Evolutionary conservation across 2,113 vertebrate species (phyloP).

Genomic region (Amphilophus citrinellus): DNA sequence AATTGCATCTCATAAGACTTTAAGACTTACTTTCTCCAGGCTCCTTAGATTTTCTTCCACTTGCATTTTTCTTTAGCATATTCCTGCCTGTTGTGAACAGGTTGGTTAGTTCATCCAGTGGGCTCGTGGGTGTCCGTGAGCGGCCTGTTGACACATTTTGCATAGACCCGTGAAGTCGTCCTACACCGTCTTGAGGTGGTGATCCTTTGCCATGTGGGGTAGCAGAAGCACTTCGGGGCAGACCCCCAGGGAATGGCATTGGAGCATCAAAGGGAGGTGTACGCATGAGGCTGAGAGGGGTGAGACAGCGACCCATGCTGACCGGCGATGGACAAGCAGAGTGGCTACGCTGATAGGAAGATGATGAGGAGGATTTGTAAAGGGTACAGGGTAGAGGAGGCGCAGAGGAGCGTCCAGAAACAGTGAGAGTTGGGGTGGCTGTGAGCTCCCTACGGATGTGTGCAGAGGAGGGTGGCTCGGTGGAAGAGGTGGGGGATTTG

Average conservation of each 20-base stretch:
- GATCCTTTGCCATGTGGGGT: constrained; percentile 90
- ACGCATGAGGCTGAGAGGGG: constrained; percentile 96
- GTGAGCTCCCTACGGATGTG: constrained; percentile 89
- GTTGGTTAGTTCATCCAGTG: constrained; percentile 96
- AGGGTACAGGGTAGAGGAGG: constrained; percentile 92
- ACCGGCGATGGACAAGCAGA: constrained; percentile 96
- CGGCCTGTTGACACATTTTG: constrained; percentile 88
- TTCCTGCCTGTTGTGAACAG: constrained; percentile 96
- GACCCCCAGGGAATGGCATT: constrained; percentile 86
- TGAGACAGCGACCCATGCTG: constrained; percentile 95
- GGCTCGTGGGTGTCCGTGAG: constrained; percentile 95
- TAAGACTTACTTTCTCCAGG: constrained; percentile 91
- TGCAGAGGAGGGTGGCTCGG: constrained; percentile 81
- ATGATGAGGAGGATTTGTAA: constrained; percentile 91
- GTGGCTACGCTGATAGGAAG: constrained; percentile 94
- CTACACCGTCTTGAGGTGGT: constrained; percentile 88
- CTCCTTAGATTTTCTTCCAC: constrained; percentile 94
- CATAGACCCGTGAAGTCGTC: constrained; percentile 87
- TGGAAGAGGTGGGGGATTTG: constrained; percentile 89
- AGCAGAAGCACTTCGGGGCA: constrained; percentile 91
- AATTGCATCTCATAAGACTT: neutral
- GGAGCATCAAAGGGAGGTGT: constrained; percentile 91
- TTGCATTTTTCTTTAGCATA: constrained; percentile 94
- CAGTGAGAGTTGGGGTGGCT: constrained; percentile 86
- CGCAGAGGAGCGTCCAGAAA: constrained; percentile 90